Evolutionary conservation across 2,888 invertebrate genomes (phyloP).

Genomic region (Drosophila melanocephala): DNA sequence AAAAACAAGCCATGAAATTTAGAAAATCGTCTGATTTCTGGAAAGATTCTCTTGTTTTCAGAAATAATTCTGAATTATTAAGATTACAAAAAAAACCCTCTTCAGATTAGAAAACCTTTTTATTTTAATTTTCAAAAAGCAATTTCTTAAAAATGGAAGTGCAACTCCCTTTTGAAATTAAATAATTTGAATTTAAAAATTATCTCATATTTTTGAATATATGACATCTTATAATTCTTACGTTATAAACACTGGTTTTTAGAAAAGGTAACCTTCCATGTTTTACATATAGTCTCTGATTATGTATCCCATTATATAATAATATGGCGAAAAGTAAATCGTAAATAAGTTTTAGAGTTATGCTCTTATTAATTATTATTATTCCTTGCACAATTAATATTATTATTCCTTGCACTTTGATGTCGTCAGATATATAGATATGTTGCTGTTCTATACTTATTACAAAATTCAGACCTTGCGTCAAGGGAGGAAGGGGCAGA

Average conservation of each 20-base stretch:
- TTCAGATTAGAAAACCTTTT: neutral
- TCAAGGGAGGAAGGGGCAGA: neutral
- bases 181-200: too few relatives aligned
- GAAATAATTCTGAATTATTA: neutral
- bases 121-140: neutral
- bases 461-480: neutral
- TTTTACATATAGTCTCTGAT: neutral
- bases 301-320: neutral
- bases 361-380: neutral
- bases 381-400: neutral
- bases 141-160: neutral
- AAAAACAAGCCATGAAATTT: neutral
- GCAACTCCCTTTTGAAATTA: too few relatives aligned
- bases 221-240: too few relatives aligned
- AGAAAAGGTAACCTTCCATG: neutral
- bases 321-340: neutral
- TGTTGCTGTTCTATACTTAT: neutral
- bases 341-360: neutral
- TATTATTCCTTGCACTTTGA: neutral
- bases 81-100: accelerated
- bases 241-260: too few relatives aligned
- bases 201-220: too few relatives aligned
- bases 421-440: neutral
- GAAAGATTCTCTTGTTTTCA: neutral
- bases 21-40: neutral